phyloP scores from a whole-genome alignment of 1,140 invertebrate genomes.

The Myzus persicae region DNA sequence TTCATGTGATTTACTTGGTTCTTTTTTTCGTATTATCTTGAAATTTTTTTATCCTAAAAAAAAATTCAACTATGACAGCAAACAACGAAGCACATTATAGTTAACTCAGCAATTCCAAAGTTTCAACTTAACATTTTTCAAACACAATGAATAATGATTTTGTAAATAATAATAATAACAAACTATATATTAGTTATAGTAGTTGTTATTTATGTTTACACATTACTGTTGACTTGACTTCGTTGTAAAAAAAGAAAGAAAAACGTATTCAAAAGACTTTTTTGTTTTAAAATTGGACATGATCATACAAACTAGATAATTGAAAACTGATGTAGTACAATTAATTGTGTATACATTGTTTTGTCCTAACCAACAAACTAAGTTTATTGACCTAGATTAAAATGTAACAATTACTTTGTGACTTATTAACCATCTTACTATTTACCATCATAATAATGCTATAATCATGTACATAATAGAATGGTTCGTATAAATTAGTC shows the following conservation, averaged over 20 bases:
- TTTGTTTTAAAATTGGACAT: not conserved
- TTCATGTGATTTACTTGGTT: not conserved
- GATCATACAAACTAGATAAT: not conserved
- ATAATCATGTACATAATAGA: not conserved
- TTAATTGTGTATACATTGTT: not conserved
- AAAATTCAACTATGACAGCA: not conserved
- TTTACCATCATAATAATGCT: not conserved
- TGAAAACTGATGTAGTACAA: not conserved
- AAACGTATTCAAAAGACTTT: not conserved
- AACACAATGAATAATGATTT: not conserved
- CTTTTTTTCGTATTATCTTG: not conserved
- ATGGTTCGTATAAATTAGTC: not conserved
- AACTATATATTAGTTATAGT: not conserved
- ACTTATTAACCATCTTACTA: not conserved
- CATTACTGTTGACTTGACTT: not conserved
- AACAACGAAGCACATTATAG: not conserved
- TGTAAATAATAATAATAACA: not conserved
- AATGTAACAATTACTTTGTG: not conserved
- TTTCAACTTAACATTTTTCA: not conserved
- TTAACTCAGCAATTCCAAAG: not conserved
- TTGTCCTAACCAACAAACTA: not conserved
- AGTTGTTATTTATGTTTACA: not conserved
- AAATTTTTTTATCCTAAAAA: not conserved
- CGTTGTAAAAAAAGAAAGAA: not conserved
- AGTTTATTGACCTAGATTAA: constrained; percentile 5